Percentiles rank a stretch among this genome's conserved stretches.
These are phyloP conservation scores for Drosophila neotestacea DNA, from an alignment of 2,888 invertebrate genomes.

Conservation along the genomic window DNA sequence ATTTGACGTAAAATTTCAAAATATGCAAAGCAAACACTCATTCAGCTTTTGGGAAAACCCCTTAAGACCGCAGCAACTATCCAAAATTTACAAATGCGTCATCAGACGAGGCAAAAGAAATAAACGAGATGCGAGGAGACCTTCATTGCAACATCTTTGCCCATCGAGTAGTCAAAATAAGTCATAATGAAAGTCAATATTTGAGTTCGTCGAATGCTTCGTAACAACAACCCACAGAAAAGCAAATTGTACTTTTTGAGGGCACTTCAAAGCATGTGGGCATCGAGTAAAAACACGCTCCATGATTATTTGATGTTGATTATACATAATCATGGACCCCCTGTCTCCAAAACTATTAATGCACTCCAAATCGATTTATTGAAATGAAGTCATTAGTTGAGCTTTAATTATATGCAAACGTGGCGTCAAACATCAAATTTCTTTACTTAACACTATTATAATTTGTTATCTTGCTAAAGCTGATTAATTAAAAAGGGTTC, in stretches of 20 bases:
- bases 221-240: slow-evolving; percentile 28
- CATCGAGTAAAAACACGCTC: slow-evolving; percentile 28
- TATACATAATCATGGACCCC: slow-evolving; percentile 12
- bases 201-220: slow-evolving; percentile 9
- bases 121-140: slow-evolving; percentile 40
- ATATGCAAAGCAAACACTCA: slow-evolving; percentile 2
- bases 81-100: slow-evolving; percentile 51
- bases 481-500: background rate
- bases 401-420: slow-evolving; percentile 25
- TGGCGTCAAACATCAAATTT: slow-evolving; percentile 1
- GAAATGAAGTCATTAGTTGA: slow-evolving; percentile 30
- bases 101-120: slow-evolving; percentile 29
- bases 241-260: slow-evolving; percentile 23
- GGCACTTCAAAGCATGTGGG: slow-evolving; percentile 42
- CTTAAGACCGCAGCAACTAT: slow-evolving; percentile 22
- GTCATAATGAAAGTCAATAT: slow-evolving; percentile 63
- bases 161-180: slow-evolving; percentile 50
- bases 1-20: background rate
- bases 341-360: slow-evolving; percentile 30
- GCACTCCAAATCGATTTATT: slow-evolving; percentile 20
- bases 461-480: background rate
- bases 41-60: slow-evolving; percentile 61
- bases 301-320: slow-evolving; percentile 17
- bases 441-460: slow-evolving; percentile 13
- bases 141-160: slow-evolving; percentile 66